Base-by-base conservation (phyloP, 2,797 vertebrate genomes). In the Neosilurus hyrtlii region DNA sequence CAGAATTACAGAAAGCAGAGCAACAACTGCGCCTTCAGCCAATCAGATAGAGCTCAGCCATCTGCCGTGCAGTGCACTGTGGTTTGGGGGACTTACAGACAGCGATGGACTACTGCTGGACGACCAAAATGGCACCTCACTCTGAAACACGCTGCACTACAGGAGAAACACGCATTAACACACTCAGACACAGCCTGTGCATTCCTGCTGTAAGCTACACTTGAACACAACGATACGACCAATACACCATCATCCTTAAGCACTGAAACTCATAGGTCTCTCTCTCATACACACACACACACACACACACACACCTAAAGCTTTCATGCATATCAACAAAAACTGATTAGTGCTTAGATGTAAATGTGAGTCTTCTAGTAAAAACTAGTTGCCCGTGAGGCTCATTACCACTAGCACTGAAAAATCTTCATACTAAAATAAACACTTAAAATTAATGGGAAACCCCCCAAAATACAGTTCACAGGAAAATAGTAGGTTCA, bases 21-120 rank as follows among this genome's bases (percentile, higher is more conserved):
- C 62, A 79, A 57, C 24, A 75, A 59, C 71, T 52, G 56, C 66
- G 85, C 80, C 35, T 85, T 57, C 71, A 73, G 78, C 80, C 83
- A 73, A 88, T 84, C 88, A 89, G 26, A 76, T 88, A 92, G 92
- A 87, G 80, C 90, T 92, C 92, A 93, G 92, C 91, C 91, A 91
- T 84, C 92, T 94, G 93, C 93, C 92, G 90, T 95, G 94, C 93
- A 94, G 90, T 92, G 92, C 93, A 91, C 90, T 91, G 86, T 88
- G 89, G 90, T 91, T 91, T 86, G 86, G 88, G 59, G 67, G 89
- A 94, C 94, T 95, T 94, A 94, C 94, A 92, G 92, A 88, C 66
- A 91, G 81, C 86, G 91, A 83, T 90, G 91, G 91, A 91, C 93
- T 92, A 91, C 92, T 92, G 91, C 93, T 92, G 87, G 91, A 91